Base-by-base conservation (phyloP, 1,140 invertebrate genomes). In the Drosophila paulistorum region DNA sequence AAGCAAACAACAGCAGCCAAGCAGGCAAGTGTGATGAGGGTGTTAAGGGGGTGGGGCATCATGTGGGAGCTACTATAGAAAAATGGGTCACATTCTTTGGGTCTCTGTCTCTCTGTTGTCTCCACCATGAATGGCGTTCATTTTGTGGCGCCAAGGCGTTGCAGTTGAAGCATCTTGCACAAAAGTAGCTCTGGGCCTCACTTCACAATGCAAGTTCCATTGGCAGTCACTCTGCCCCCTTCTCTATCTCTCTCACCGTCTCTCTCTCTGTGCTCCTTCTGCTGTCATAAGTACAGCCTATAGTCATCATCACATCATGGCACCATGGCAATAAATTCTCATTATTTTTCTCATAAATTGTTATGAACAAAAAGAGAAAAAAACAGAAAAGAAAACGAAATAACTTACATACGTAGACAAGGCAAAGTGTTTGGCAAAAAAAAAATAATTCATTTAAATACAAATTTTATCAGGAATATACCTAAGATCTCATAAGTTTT, bases 51-150 rank as follows among this genome's bases (percentile, higher is more conserved):
- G 42, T 45, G 23, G 35, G 14, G 37, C 57, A 74, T 58, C 57
- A 61, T 71, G 76, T 74, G 71, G 71, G 70, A 66, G 66, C 65
- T 62, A 74, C 35, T 42, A 33, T 13, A 64, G 26, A 64, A 77
- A 86, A 86, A 83, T 86, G 72, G 83, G 83, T 86, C 83, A 86
- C 83, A 87, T 86, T 74, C 82, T 85, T 81, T 30, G 30, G 30
- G 75, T 58, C 83, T 67, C 59, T 62, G 37, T 39, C 17, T 75
- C 71, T 72, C 61, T 67, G 60, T 65, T 77, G 66, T 57, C 73
- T 17, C 17, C 57, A 13, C 62, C 84, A 87, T 86, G 82, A 86
- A 87, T 86, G 72, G 67, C 79, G 70, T 67, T 70, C 78, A 65
- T 83, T 78, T 85, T 82, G 81, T 81, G 81, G 81, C 81, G 81